phyloP scores from a whole-genome alignment of 2,113 vertebrate species.

The Ictalurus furcatus region DNA sequence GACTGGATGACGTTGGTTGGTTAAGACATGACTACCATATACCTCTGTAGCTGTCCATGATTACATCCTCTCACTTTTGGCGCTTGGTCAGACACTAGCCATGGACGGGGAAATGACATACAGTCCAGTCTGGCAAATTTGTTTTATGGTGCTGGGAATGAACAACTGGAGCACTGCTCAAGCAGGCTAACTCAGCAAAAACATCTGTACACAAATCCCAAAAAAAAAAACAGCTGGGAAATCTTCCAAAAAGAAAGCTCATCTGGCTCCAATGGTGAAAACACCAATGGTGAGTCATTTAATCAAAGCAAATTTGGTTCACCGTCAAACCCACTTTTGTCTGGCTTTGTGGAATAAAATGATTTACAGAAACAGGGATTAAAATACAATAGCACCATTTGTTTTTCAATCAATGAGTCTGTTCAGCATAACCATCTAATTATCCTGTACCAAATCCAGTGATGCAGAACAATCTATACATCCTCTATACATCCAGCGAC shows the following conservation, averaged over 20 bases:
- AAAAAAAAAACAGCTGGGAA: not conserved
- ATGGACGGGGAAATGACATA: not conserved
- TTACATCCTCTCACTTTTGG: slow-evolving; percentile 17
- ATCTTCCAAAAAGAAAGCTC: not conserved
- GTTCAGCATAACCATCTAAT: not conserved
- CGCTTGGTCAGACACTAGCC: not conserved
- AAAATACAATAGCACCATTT: not conserved
- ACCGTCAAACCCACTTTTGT: not conserved
- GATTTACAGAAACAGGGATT: not conserved
- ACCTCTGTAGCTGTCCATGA: not conserved
- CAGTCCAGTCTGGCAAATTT: slow-evolving; percentile 6
- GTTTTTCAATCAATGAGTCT: not conserved
- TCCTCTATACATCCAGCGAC: slow-evolving; percentile 4
- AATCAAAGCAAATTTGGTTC: not conserved
- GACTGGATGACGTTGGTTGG: slow-evolving; percentile 28
- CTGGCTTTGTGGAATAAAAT: not conserved
- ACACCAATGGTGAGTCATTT: not conserved
- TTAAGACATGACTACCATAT: slow-evolving; percentile 21
- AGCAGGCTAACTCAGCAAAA: slow-evolving; percentile 18
- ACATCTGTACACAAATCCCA: not conserved
- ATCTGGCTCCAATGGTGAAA: not conserved
- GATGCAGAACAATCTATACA: slow-evolving; percentile 8
- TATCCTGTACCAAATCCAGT: not conserved
- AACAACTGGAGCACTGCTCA: not conserved
- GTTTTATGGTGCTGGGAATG: not conserved